These are phyloP conservation scores for Lithophane leautieri DNA, from an alignment of 2,888 invertebrate genomes.

Conservation along the genomic window DNA sequence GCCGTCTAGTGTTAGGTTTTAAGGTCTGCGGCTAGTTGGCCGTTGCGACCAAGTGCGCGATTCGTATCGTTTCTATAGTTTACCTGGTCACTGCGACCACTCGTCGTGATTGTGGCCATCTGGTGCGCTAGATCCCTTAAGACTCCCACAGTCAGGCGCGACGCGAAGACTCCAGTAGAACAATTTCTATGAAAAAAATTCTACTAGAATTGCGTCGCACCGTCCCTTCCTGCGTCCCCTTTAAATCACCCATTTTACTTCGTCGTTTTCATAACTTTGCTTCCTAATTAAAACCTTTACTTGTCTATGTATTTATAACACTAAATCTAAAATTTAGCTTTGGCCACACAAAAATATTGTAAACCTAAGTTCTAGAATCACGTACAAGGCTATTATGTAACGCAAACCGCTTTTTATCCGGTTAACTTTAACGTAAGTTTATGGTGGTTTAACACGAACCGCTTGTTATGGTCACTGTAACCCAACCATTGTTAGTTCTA, in stretches of 20 bases:
- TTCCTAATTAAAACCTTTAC: neutral
- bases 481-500: slow-evolving; percentile 57
- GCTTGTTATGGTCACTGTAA: slow-evolving; percentile 59
- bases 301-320: neutral
- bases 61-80: too few relatives aligned
- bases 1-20: too few relatives aligned
- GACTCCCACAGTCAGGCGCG: too few relatives aligned
- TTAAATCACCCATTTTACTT: neutral
- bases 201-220: too few relatives aligned
- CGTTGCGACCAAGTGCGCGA: too few relatives aligned
- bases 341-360: slow-evolving; percentile 48
- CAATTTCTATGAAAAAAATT: too few relatives aligned
- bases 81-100: too few relatives aligned
- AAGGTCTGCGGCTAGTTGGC: too few relatives aligned
- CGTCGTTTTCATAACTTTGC: neutral
- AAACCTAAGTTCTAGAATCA: slow-evolving; percentile 42
- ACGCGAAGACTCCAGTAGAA: too few relatives aligned
- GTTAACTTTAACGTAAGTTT: slow-evolving; percentile 55
- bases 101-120: too few relatives aligned
- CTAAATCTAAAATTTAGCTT: slow-evolving; percentile 20
- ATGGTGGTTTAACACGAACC: slow-evolving; percentile 58
- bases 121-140: too few relatives aligned
- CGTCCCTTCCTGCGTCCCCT: too few relatives aligned
- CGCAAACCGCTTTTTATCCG: slow-evolving; percentile 50
- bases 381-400: slow-evolving; percentile 57